Evolutionary conservation across 2,113 vertebrate species (phyloP), one percentile per base, ranked within the genome.

Genomic region (Eptatretus burgeri): DNA sequence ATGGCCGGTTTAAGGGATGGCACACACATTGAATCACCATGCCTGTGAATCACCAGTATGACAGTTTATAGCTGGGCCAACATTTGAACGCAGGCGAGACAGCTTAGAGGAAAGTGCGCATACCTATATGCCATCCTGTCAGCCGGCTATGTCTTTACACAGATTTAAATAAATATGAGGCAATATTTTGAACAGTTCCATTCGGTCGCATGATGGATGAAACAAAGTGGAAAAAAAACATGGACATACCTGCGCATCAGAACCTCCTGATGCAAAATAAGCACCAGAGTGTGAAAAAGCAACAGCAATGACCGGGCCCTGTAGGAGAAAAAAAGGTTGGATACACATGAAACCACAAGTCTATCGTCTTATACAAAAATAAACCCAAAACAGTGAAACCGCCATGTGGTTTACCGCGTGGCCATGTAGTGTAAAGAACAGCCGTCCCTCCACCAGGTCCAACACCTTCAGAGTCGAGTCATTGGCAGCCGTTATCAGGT

Each of bases 401-500:
- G 27, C 27, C 27, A 7, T 41, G 27, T 41, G 27, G 7, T 75
- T 79, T 73, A 95, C 91, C 91, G 93, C 85, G 68, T 96, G 91
- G 66, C 88, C 84, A 0, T 98, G 91, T 20, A 98, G 77, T 2
- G 91, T 98, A 66, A 84, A 98, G 18, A 93, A 77, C 20, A 93
- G 77, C 65, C 83, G 81, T 66, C 91, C 91, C 71, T 95, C 86
- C 66, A 91, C 70, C 66, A 98, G 77, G 69, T 98, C 87, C 74
- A 95, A 70, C 68, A 98, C 81, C 77, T 93, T 95, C 72, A 94
- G 70, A 49, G 91, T 98, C 50, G 86, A 93, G 74, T 98, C 91
- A 2, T 72, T 85, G 68, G 91, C 88, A 11, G 83, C 82, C 1
- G 85, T 93, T 71, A 95, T 72, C 66, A 98, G 81, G 74, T 85